Percentiles rank a stretch among this genome's conserved stretches.
Evolutionary conservation across 2,888 invertebrate species (phyloP).

Genomic region (Caprella mutica): DNA sequence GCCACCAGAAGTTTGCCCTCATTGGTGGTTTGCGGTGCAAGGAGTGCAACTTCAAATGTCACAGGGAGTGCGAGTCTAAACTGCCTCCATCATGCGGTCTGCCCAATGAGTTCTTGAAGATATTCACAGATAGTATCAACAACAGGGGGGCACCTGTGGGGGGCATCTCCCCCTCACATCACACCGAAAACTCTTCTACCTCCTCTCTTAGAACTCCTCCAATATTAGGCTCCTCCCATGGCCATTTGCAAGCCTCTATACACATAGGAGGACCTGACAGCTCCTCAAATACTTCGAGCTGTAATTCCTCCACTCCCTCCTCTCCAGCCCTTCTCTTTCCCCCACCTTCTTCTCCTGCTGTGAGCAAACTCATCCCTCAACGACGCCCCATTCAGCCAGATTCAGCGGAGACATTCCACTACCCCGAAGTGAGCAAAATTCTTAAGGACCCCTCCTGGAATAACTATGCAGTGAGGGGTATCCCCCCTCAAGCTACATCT

Average conservation of each 20-base stretch:
- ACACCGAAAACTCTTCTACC: not conserved
- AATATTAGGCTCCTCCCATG: too few relatives aligned
- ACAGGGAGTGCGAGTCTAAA: conserved; percentile 76
- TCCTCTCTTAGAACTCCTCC: conserved; percentile 6
- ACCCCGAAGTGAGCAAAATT: too few relatives aligned
- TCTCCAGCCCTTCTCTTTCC: conserved; percentile 58
- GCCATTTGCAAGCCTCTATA: not conserved
- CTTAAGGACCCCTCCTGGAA: too few relatives aligned
- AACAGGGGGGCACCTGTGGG: conserved; percentile 22
- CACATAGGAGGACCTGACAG: conserved; percentile 55
- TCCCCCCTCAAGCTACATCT: conserved; percentile 10
- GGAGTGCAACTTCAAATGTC: conserved; percentile 87
- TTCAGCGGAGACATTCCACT: too few relatives aligned
- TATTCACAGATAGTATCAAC: conserved; percentile 48
- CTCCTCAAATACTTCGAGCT: conserved; percentile 87
- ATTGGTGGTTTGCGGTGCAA: conserved; percentile 77
- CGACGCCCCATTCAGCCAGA: too few relatives aligned
- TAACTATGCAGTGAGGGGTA: not conserved
- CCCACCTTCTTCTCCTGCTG: too few relatives aligned
- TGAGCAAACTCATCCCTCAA: too few relatives aligned
- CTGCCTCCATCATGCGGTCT: conserved; percentile 87
- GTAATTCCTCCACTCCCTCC: conserved; percentile 91
- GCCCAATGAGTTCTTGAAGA: conserved; percentile 70
- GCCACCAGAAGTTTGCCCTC: conserved; percentile 63
- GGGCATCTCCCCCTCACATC: conserved; percentile 19